Evolutionary conservation across 37 sponge, comb jelly and placozoan species (phyloP).

Genomic region (Axinella damicornis): DNA sequence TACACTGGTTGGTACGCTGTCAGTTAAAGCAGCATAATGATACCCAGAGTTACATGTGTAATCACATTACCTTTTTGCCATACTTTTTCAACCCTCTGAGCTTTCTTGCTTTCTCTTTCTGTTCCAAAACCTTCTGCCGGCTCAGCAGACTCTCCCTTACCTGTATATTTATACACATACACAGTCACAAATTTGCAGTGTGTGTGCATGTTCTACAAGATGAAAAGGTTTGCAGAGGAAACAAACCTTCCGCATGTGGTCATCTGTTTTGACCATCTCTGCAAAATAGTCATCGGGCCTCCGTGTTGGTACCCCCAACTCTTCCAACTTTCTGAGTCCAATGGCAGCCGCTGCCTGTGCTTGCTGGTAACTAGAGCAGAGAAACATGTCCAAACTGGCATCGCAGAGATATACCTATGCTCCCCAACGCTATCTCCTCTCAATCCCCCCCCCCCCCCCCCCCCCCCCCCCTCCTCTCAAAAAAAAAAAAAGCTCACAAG

Average conservation of each 20-base stretch:
- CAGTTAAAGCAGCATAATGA: background rate
- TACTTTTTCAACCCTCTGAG: slow-evolving; percentile 86
- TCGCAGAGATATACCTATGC: no score
- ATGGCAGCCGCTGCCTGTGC: slow-evolving; percentile 58
- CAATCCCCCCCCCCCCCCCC: no score
- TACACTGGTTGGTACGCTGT: no score
- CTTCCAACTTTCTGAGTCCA: slow-evolving; percentile 67
- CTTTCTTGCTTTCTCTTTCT: slow-evolving; percentile 88
- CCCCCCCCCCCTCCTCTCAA: no score
- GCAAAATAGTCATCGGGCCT: slow-evolving; percentile 97
- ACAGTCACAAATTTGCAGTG: background rate
- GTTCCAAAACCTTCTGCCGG: slow-evolving; percentile 80
- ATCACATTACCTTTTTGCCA: slow-evolving; percentile 86
- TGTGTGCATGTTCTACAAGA: no score
- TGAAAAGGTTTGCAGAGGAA: no score
- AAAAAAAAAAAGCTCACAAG: slow-evolving; percentile 60
- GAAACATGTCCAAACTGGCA: no score
- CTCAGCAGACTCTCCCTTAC: slow-evolving; percentile 80
- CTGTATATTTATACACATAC: slow-evolving; percentile 29
- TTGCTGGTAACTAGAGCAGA: slow-evolving; percentile 52
- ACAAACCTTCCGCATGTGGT: slow-evolving; percentile 92
- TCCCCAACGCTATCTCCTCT: no score
- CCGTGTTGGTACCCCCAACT: slow-evolving; percentile 65
- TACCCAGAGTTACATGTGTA: background rate
- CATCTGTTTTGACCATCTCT: slow-evolving; percentile 98